phyloP scores from a whole-genome alignment of 2,797 vertebrate genomes.

The Zenarchopterus dispar region DNA sequence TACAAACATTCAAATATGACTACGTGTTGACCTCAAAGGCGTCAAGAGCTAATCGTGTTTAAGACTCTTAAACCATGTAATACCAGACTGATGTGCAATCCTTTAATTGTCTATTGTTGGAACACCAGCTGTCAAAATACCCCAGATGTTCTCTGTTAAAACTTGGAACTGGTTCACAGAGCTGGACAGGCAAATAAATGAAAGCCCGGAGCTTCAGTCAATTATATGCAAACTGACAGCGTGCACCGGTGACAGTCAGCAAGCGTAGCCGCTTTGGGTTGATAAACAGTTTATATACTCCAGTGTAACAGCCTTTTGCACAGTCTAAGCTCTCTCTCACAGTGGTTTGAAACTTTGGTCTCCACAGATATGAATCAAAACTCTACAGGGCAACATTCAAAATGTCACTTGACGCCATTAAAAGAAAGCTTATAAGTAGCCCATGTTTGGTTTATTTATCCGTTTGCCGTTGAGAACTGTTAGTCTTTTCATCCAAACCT shows the following conservation, averaged over 20 bases:
- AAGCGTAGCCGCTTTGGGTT: neutral
- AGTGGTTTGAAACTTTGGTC: neutral
- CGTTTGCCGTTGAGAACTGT: neutral
- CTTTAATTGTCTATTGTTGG: neutral
- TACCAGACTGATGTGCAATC: neutral
- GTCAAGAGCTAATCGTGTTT: constrained; percentile 1
- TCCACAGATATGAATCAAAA: neutral
- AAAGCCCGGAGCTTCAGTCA: constrained; percentile 11
- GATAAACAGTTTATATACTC: constrained; percentile 14
- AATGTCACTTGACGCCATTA: neutral
- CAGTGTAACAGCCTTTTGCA: neutral
- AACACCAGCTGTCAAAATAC: neutral
- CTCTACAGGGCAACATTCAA: neutral
- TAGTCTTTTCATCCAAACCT: constrained; percentile 10
- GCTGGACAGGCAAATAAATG: constrained; percentile 8
- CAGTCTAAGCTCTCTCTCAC: neutral
- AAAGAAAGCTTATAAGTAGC: neutral
- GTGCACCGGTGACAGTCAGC: constrained; percentile 13
- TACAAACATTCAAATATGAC: neutral
- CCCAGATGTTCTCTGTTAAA: no score
- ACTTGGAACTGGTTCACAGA: neutral
- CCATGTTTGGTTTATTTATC: neutral
- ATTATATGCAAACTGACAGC: constrained; percentile 20
- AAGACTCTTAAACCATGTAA: neutral
- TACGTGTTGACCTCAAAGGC: neutral